Percentiles rank a stretch among this genome's conserved stretches.
Conservation (phyloP, 2,797 vertebrate genomes). For the Syncerus caffer region DNA sequence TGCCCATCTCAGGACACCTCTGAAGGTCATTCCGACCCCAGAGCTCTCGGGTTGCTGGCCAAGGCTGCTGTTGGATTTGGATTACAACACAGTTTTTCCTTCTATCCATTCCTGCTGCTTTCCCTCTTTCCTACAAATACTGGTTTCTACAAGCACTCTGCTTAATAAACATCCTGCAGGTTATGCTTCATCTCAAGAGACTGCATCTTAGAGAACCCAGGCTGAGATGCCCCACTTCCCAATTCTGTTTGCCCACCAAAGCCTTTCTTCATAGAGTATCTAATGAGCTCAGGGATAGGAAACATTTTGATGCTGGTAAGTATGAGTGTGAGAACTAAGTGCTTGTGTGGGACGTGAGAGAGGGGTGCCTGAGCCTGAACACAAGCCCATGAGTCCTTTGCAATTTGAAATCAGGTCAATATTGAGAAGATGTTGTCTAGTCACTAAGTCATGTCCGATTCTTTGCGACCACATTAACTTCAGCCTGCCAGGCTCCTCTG, state of each 20-base stretch:
- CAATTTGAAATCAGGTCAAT: constrained; percentile 2
- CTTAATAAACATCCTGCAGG: background rate
- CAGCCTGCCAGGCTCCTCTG: background rate
- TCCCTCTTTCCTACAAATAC: background rate
- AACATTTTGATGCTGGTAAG: background rate
- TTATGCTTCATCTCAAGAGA: background rate
- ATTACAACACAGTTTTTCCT: background rate
- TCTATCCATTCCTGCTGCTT: background rate
- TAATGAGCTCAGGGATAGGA: background rate
- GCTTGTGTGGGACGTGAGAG: background rate
- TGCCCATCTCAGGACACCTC: background rate
- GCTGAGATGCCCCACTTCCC: background rate
- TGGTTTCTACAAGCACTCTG: background rate
- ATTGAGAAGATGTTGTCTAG: background rate
- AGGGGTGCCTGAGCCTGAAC: background rate
- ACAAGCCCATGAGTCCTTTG: background rate
- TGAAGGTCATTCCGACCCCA: background rate
- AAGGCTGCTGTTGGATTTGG: background rate
- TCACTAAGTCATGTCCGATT: background rate
- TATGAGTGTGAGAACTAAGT: background rate
- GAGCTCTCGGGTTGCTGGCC: background rate
- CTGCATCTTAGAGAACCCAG: background rate
- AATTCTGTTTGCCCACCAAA: constrained; percentile 4
- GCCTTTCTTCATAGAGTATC: background rate
- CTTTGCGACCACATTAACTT: background rate